phyloP scores from a whole-genome alignment of 2,113 vertebrate genomes.

The Embiotoca jacksoni region DNA sequence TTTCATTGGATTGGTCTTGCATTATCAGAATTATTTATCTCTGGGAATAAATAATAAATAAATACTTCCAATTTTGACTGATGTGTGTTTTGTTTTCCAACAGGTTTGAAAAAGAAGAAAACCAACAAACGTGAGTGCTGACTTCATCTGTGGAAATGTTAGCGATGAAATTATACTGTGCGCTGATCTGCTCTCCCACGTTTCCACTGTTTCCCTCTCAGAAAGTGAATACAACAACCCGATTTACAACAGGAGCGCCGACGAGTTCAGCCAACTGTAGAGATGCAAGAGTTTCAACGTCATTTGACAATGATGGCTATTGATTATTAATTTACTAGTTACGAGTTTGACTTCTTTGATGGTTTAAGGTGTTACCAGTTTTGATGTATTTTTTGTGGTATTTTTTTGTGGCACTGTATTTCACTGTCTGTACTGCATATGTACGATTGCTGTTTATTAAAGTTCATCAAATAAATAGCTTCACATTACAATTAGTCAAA shows the following conservation, averaged over 20 bases:
- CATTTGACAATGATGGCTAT: not conserved
- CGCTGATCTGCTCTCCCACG: conserved; percentile 3
- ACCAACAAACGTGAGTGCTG: conserved; percentile 54
- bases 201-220: conserved; percentile 37
- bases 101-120: conserved; percentile 40
- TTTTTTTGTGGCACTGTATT: not conserved
- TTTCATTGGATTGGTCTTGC: not conserved
- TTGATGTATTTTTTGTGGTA: not conserved
- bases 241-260: conserved; percentile 71
- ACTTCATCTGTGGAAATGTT: conserved; percentile 18
- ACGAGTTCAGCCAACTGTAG: conserved; percentile 47
- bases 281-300: not conserved
- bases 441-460: not conserved
- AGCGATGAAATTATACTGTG: not conserved
- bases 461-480: not conserved
- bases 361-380: not conserved
- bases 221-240: conserved; percentile 75
- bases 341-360: not conserved
- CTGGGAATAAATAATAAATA: not conserved
- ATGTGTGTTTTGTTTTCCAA: conserved; percentile 14
- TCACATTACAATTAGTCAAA: not conserved
- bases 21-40: not conserved
- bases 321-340: not conserved
- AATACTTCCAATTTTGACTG: not conserved
- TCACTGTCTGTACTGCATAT: not conserved